Evolutionary conservation across 2,797 vertebrate genomes (phyloP).

Genomic region (Pantherophis vulpinus): DNA sequence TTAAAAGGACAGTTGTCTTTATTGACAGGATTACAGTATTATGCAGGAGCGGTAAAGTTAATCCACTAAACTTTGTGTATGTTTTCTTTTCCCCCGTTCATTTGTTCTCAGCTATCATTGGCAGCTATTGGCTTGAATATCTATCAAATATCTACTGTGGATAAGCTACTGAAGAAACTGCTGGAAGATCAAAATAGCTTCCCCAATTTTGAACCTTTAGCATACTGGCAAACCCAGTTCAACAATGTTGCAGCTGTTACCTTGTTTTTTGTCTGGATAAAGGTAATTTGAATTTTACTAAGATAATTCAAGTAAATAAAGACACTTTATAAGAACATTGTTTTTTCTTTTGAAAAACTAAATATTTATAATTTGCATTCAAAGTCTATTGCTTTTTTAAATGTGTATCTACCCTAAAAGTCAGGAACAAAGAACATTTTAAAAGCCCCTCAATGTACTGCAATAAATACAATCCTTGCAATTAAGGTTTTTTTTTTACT

Average conservation of each 20-base stretch:
- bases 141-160: conserved; percentile 81
- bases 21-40: neutral
- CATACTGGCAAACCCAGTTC: conserved; percentile 90
- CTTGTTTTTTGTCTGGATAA: conserved; percentile 96
- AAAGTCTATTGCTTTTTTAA: neutral
- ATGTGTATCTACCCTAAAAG: neutral
- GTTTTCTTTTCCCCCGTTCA: neutral
- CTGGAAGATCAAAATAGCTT: conserved; percentile 85
- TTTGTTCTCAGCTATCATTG: conserved; percentile 80
- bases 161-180: conserved; percentile 76
- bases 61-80: neutral
- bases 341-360: neutral
- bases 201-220: conserved; percentile 85
- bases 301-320: neutral
- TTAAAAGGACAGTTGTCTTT: neutral
- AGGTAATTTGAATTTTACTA: conserved; percentile 74
- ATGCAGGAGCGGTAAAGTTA: neutral
- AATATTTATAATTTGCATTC: neutral
- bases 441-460: neutral
- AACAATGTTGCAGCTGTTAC: conserved; percentile 88
- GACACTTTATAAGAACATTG: neutral
- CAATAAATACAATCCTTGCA: neutral
- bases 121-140: conserved; percentile 87
- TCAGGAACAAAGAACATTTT: neutral
- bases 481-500: neutral